Evolutionary conservation across 2,888 invertebrate species (phyloP).

Genomic region (Sepioteuthis lessoniana): DNA sequence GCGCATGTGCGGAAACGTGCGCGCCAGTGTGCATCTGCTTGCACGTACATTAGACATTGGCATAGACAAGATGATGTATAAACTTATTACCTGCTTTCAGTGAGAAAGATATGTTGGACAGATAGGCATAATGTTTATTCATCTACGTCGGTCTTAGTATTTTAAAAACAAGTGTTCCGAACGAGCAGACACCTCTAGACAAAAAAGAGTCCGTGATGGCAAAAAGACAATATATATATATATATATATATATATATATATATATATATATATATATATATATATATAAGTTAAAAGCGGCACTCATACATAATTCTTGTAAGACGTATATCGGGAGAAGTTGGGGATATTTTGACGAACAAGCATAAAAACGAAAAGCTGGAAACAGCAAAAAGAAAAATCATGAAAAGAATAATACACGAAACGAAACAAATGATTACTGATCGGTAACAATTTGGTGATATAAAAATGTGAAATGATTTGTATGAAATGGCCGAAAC

Average conservation of each 20-base stretch:
- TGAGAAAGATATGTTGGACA: background rate
- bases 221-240: background rate
- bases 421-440: conserved; percentile 21
- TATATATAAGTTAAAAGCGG: background rate
- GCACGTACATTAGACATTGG: conserved; percentile 3
- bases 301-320: background rate
- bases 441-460: conserved; percentile 33
- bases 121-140: conserved; percentile 8
- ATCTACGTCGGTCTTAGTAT: conserved; percentile 12
- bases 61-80: conserved; percentile 16
- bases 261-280: background rate
- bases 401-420: background rate
- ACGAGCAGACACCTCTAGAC: background rate
- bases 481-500: conserved; percentile 33
- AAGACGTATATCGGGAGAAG: background rate
- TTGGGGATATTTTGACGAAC: background rate
- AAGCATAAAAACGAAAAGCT: conserved; percentile 6
- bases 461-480: conserved; percentile 23
- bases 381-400: background rate
- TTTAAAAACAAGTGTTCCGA: conserved; percentile 20
- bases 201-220: background rate
- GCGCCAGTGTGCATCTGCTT: conserved; percentile 9
- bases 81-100: conserved; percentile 20
- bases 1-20: conserved; percentile 21
- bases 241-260: background rate